These are phyloP conservation scores for Mactra quadrangularis DNA, from an alignment of 1,140 invertebrate species.

Conservation along the genomic window DNA sequence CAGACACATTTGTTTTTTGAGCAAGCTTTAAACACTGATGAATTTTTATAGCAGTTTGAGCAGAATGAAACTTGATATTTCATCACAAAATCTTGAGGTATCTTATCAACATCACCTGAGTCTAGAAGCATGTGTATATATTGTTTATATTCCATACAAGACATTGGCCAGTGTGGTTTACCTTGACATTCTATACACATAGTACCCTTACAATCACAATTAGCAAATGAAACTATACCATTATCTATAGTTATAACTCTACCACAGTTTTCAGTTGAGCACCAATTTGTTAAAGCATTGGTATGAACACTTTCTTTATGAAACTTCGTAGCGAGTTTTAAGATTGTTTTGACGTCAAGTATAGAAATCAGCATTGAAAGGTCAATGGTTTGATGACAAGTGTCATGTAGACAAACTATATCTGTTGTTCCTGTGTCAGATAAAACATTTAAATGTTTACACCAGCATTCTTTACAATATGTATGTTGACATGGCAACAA, in stretches of 20 bases:
- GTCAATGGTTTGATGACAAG: conserved; percentile 61
- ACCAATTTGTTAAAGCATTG: conserved; percentile 64
- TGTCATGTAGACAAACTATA: conserved; percentile 65
- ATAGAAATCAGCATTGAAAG: conserved; percentile 62
- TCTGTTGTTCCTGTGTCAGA: background rate
- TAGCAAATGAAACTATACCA: background rate
- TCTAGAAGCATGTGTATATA: conserved; percentile 11
- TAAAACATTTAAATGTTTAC: conserved; percentile 42
- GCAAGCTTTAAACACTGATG: background rate
- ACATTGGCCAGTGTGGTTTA: conserved; percentile 69
- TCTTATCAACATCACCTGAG: background rate
- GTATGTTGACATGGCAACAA: conserved; percentile 68
- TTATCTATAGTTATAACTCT: conserved; percentile 59
- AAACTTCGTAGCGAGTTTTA: conserved; percentile 23
- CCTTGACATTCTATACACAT: conserved; percentile 69
- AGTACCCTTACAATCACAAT: conserved; percentile 65
- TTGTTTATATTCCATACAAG: conserved; percentile 57
- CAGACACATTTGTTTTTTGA: background rate
- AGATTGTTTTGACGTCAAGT: conserved; percentile 61
- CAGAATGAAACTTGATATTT: conserved; percentile 6
- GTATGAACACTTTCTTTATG: conserved; percentile 51
- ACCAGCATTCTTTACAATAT: conserved; percentile 74
- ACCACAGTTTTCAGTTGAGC: conserved; percentile 70
- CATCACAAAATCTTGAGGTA: background rate
- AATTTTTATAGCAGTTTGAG: background rate